Conservation (phyloP, 2,888 invertebrate species). For the Amphimallon solstitiale region DNA sequence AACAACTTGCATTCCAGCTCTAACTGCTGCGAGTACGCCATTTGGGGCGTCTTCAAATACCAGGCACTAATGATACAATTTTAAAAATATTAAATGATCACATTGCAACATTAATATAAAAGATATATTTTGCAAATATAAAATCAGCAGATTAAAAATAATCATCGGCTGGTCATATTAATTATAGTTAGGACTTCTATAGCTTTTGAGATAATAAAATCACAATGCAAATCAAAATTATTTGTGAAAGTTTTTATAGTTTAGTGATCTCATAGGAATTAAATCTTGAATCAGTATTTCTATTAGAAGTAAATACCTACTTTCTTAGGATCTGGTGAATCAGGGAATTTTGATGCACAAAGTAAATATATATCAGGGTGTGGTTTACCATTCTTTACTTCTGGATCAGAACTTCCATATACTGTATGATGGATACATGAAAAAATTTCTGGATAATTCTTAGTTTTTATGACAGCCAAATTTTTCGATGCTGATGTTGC, state of each 20-base stretch:
- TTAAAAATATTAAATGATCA: not conserved
- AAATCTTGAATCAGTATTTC: too few species aligned
- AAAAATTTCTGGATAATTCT: slow-evolving; percentile 65
- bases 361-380: slow-evolving; percentile 76
- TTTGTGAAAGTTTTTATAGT: too few species aligned
- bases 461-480: slow-evolving; percentile 68
- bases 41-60: slow-evolving; percentile 76
- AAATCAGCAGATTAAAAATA: too few species aligned
- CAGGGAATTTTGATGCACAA: slow-evolving; percentile 70
- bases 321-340: slow-evolving; percentile 62
- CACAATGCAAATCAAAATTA: too few species aligned
- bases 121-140: too few species aligned
- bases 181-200: too few species aligned
- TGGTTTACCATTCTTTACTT: slow-evolving; percentile 76
- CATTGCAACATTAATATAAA: not conserved
- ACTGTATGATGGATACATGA: slow-evolving; percentile 69
- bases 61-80: slow-evolving; percentile 62
- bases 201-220: too few species aligned
- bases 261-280: too few species aligned
- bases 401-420: slow-evolving; percentile 70
- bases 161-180: too few species aligned
- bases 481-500: slow-evolving; percentile 73
- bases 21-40: slow-evolving; percentile 69
- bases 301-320: slow-evolving; percentile 44
- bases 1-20: slow-evolving; percentile 72